Conservation (phyloP, 2,113 vertebrate species). For the Canis aureus region DNA sequence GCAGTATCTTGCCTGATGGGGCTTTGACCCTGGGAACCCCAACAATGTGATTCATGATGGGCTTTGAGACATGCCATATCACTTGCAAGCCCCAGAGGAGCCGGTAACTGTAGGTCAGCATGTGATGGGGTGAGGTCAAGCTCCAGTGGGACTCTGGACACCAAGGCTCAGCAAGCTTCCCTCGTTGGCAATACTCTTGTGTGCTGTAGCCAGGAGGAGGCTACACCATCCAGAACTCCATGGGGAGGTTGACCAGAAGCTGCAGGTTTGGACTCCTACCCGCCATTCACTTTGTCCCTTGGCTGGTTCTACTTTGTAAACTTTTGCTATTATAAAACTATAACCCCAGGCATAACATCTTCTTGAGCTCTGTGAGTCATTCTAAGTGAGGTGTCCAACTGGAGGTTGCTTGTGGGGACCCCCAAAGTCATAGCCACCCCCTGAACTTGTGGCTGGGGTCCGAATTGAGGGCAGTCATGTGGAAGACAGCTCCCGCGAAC, state of each 20-base stretch:
- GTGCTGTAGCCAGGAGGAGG: fast-evolving
- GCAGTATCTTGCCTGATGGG: not conserved
- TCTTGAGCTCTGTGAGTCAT: not conserved
- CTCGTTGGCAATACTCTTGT: fast-evolving
- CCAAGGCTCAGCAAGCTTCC: not conserved
- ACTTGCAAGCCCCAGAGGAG: not conserved
- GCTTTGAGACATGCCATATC: not conserved
- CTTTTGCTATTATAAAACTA: not conserved
- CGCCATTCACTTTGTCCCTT: not conserved
- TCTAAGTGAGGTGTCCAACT: not conserved
- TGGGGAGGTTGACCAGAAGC: not conserved
- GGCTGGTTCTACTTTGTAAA: not conserved
- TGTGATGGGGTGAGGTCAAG: not conserved
- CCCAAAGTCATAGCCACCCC: no score
- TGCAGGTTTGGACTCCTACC: not conserved
- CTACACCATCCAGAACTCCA: not conserved
- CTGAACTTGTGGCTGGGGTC: not conserved
- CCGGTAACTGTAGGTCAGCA: fast-evolving
- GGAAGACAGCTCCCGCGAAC: not conserved
- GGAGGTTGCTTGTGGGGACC: not conserved
- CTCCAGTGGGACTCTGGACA: not conserved
- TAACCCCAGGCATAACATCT: no score
- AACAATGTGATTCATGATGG: not conserved
- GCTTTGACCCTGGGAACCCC: not conserved
- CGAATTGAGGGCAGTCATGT: not conserved